A percentile compares a stretch with the other conserved stretches of the same genome.
Conservation (phyloP, 92 coral and sea anemone genomes). For the Pocillopora meandrina region DNA sequence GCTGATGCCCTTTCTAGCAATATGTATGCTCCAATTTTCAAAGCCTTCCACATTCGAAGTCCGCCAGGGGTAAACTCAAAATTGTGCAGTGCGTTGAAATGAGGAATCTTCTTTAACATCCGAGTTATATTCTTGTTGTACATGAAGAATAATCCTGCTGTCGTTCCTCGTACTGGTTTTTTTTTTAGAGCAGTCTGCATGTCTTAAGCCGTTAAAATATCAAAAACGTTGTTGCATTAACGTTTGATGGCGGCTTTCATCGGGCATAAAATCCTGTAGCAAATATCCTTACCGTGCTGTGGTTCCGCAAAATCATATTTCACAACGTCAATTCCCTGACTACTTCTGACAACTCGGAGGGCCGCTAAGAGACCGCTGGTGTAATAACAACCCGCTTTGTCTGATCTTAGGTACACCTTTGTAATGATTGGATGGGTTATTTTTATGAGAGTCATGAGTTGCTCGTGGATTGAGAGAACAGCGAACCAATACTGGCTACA, state of each 20-base stretch:
- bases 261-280: no score
- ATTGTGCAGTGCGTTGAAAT: conserved; percentile 40
- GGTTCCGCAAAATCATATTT: conserved; percentile 46
- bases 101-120: conserved; percentile 35
- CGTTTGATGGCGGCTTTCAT: conserved; percentile 35
- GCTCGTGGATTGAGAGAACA: conserved; percentile 27
- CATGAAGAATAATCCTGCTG: conserved; percentile 34
- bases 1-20: conserved; percentile 29
- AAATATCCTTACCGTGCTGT: conserved; percentile 12
- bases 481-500: conserved; percentile 51
- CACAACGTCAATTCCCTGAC: conserved; percentile 44
- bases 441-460: conserved; percentile 28
- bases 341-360: conserved; percentile 29
- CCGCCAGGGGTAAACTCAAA: conserved; percentile 5
- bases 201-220: conserved; percentile 17
- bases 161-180: not conserved
- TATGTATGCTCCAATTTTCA: conserved; percentile 50
- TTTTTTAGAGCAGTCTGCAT: conserved; percentile 14
- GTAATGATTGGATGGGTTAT: conserved; percentile 2
- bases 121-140: conserved; percentile 25
- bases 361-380: conserved; percentile 50
- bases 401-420: conserved; percentile 39
- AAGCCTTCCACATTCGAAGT: conserved; percentile 44
- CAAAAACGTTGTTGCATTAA: conserved; percentile 31
- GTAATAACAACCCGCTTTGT: conserved; percentile 55